Evolutionary conservation across 2,888 invertebrate species (phyloP), one percentile per base, ranked within the genome.

Genomic region (Rhogogaster chlorosoma): DNA sequence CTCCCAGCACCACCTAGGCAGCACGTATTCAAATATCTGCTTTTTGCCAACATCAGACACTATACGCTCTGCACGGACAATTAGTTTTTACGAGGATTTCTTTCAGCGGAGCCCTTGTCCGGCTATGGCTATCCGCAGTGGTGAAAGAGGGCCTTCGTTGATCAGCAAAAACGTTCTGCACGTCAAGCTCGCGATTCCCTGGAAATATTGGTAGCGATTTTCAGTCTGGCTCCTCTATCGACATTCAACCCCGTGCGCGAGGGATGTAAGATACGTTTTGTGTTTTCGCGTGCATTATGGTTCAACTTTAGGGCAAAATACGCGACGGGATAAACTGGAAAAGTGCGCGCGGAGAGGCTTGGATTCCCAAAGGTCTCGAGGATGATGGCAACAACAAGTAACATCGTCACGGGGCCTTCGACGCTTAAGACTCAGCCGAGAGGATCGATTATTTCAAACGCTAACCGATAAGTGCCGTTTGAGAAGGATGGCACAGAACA

Each of bases 361-460:
- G 77, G 53, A 53, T n/a, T 77, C 77, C 77, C 77, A 53, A 49
- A 77, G 77, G 49, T 53, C 77, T 77, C 53, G 77, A n/a, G 53
- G 36, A 32, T 77, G 77, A 77, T 53, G 32, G 32, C 22, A 77
- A 77, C 77, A 77, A 77, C 49, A 77, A 77, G 42, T 73, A 73
- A 73, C 71, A 38, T 10, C 53, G 77, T 38, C 73, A 73, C 73
- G 22, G 53, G 45, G n/a, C 53, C 77, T 53, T 53, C 77, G 18
- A 29, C 77, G 49, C 18, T 77, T 32, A 53, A 77, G 77, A 53
- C 77, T 53, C 77, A 26, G 32, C 77, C 32, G 38, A 77, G 77
- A 77, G 53, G 77, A 77, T 77, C 77, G 77, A 77, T 77, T 77
- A 77, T 77, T 77, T 77, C 77, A 38, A 77, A 77, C 77, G 77